These are phyloP conservation scores for Harmothoe impar DNA, from an alignment of 2,888 invertebrate species.

Conservation along the genomic window DNA sequence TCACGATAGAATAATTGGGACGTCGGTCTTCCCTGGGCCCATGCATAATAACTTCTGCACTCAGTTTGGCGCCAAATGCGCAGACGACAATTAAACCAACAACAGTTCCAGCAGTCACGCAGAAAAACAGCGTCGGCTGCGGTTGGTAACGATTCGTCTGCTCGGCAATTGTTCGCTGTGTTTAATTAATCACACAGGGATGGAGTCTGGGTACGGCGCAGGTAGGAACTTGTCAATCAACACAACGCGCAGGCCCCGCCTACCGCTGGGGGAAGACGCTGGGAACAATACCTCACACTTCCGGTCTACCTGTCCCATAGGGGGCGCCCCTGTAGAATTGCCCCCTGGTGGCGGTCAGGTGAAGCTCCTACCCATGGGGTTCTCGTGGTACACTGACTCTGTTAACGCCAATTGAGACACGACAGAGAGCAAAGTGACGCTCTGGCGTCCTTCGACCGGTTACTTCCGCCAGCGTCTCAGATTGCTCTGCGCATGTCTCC, in stretches of 20 bases:
- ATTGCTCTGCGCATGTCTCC: no score
- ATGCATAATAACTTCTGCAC: conserved; percentile 38
- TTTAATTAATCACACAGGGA: conserved; percentile 36
- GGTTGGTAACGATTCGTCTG: background rate
- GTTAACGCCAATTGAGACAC: no score
- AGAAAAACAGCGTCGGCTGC: background rate
- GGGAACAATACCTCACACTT: conserved; percentile 38
- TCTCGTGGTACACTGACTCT: no score
- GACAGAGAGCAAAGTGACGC: no score
- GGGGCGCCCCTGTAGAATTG: background rate
- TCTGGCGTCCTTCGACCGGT: no score
- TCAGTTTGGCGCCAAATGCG: background rate
- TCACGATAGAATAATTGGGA: no score
- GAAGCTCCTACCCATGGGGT: background rate
- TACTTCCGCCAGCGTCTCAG: no score
- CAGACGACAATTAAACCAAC: conserved; percentile 35
- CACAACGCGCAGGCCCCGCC: background rate
- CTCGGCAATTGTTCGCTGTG: background rate
- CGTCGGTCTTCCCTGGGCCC: no score
- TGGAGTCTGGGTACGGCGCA: background rate
- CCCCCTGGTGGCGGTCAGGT: background rate
- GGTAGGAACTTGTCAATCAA: conserved; percentile 50
- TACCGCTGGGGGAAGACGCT: background rate
- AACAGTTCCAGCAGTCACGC: background rate
- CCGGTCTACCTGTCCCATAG: conserved; percentile 32